phyloP scores from a whole-genome alignment of 2,113 vertebrate genomes.

The Bubo scandiacus region DNA sequence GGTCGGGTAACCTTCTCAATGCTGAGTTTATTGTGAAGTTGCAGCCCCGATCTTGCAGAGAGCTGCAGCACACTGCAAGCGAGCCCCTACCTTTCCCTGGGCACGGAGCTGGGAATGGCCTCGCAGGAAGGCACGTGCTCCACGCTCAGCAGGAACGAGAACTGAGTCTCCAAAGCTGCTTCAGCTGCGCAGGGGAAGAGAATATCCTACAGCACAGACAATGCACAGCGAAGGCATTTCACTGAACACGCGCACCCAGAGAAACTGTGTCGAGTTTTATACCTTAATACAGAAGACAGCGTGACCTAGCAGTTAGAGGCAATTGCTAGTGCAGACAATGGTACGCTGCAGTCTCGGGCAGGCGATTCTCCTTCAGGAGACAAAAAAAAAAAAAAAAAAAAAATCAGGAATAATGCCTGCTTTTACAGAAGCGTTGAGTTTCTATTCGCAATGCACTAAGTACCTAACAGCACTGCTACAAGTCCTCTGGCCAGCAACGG shows the following conservation, averaged over 20 bases:
- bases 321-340: neutral
- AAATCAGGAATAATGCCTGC: neutral
- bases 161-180: neutral
- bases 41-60: neutral
- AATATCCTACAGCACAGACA: neutral
- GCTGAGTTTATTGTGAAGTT: neutral
- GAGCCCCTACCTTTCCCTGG: too few relatives aligned
- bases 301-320: neutral
- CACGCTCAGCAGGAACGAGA: fast-evolving
- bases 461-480: neutral
- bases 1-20: neutral
- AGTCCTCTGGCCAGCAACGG: neutral
- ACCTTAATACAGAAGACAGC: neutral
- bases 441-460: neutral
- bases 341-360: fast-evolving
- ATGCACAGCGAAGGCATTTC: neutral
- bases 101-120: neutral
- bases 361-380: neutral
- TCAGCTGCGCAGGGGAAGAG: neutral
- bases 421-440: neutral
- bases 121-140: neutral
- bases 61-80: neutral
- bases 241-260: too few relatives aligned
- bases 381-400: neutral
- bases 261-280: too few relatives aligned